phyloP scores from a whole-genome alignment of 2,113 vertebrate genomes.

The Silurus meridionalis region DNA sequence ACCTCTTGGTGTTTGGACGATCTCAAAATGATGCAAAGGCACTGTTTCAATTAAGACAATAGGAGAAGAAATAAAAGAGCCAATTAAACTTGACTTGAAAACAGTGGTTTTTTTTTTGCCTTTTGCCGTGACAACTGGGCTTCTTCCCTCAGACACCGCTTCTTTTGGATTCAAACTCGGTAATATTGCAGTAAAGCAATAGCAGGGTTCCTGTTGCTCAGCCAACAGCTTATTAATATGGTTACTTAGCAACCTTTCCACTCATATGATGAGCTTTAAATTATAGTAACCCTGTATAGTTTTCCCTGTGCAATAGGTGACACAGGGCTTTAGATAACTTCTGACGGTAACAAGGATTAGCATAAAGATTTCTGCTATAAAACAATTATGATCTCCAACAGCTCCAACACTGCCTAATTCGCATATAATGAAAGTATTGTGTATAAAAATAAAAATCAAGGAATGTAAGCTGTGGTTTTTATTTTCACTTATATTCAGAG shows the following conservation, averaged over 20 bases:
- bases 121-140: neutral
- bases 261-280: neutral
- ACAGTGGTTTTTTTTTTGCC: too few relatives aligned
- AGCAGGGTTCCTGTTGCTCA: neutral
- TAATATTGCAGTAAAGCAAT: neutral
- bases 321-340: neutral
- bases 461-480: neutral
- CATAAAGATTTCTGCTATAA: neutral
- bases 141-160: neutral
- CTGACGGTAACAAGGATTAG: neutral
- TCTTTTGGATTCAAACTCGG: neutral
- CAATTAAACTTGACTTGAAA: neutral
- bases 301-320: neutral
- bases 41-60: neutral
- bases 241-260: neutral
- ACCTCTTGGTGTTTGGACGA: neutral
- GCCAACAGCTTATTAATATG: neutral
- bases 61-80: neutral
- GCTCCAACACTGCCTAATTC: neutral
- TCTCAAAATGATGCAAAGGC: neutral
- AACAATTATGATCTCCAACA: neutral
- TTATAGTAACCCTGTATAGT: neutral
- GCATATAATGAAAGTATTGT: neutral
- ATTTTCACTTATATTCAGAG: neutral
- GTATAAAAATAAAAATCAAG: neutral